Evolutionary conservation across 2,113 vertebrate species (phyloP).

Genomic region (Megatriorchis doriae): DNA sequence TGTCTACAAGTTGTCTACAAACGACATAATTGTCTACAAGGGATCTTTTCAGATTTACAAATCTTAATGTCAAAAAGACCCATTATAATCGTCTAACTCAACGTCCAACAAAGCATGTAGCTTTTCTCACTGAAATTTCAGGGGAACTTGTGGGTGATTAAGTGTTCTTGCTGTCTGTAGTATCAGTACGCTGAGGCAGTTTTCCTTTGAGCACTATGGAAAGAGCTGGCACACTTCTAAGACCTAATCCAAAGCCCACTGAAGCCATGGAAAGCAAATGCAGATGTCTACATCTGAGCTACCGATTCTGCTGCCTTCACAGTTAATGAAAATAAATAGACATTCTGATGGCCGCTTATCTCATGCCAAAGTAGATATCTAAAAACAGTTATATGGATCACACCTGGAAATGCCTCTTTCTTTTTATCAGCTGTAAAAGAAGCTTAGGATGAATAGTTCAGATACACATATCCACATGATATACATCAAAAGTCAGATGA

Average conservation of each 20-base stretch:
- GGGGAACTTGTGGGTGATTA: not conserved
- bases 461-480: not conserved
- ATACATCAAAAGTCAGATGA: not conserved
- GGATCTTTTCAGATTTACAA: not conserved
- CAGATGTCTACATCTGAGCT: not conserved
- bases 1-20: not conserved
- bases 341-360: not conserved
- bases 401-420: not conserved
- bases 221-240: not conserved
- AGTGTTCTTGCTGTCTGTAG: not conserved
- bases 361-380: not conserved
- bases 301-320: not conserved
- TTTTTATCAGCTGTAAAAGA: not conserved
- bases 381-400: not conserved
- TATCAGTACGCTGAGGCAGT: not conserved
- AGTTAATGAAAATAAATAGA: not conserved
- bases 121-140: not conserved
- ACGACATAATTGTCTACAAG: not conserved
- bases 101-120: fast-evolving
- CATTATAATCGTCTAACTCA: not conserved
- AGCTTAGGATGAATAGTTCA: not conserved
- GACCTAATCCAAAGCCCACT: not conserved
- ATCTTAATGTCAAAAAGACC: not conserved
- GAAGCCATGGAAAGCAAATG: not conserved
- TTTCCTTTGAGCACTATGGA: not conserved